A percentile compares a stretch with the other conserved stretches of the same genome.
These are phyloP conservation scores for Actinemys pallida DNA, from an alignment of 2,113 vertebrate species.

Conservation along the genomic window DNA sequence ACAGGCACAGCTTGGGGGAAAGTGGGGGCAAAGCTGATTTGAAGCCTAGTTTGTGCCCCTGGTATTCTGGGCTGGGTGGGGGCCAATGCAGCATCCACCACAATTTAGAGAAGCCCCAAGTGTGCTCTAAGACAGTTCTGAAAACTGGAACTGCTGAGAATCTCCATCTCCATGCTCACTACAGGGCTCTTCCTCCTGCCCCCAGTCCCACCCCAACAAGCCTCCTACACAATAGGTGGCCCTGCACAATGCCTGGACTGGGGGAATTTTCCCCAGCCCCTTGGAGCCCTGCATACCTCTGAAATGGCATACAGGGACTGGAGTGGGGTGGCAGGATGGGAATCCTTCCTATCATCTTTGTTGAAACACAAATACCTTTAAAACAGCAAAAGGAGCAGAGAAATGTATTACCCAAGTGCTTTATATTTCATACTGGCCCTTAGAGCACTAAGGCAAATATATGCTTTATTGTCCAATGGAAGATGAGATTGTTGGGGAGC, in stretches of 20 bases:
- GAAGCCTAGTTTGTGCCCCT: too few relatives aligned
- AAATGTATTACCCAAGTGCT: background rate
- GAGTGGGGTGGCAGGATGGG: background rate
- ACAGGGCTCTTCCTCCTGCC: background rate
- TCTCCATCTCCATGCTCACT: background rate
- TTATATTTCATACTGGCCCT: background rate
- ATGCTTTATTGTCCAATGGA: background rate
- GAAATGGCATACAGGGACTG: too few relatives aligned
- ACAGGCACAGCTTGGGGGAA: too few relatives aligned
- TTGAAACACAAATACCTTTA: background rate
- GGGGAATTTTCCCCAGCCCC: background rate
- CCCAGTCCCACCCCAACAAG: background rate
- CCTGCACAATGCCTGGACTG: rapidly evolving
- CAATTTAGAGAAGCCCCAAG: too few relatives aligned
- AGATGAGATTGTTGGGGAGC: background rate
- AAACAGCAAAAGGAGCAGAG: background rate
- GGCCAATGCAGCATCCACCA: background rate
- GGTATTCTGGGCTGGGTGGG: background rate
- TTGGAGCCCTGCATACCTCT: background rate
- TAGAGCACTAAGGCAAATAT: background rate
- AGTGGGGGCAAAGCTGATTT: too few relatives aligned
- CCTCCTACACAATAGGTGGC: background rate
- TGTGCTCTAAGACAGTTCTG: background rate
- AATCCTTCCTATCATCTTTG: background rate
- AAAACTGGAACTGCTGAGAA: background rate